phyloP scores from a whole-genome alignment of 2,113 vertebrate genomes.

The Boulengerochromis microlepis region DNA sequence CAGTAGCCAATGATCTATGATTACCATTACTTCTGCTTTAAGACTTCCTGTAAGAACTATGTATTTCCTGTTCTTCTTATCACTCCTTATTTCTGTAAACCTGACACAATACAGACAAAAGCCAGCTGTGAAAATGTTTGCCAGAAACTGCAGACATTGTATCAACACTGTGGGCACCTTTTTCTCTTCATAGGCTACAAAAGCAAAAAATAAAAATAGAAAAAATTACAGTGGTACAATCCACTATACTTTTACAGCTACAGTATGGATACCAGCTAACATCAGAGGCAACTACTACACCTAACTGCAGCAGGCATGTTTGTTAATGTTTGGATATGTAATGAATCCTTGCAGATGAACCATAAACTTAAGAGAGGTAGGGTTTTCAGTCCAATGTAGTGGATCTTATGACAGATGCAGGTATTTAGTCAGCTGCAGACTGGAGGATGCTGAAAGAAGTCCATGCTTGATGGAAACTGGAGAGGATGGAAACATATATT shows the following conservation, averaged over 20 bases:
- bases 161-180: neutral
- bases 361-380: constrained; percentile 51
- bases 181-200: constrained; percentile 20
- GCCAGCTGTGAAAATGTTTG: neutral
- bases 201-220: neutral
- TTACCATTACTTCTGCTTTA: neutral
- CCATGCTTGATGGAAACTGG: constrained; percentile 13
- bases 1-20: neutral
- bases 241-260: constrained; percentile 39
- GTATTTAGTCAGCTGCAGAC: constrained; percentile 2
- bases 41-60: neutral
- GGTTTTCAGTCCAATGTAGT: constrained; percentile 26
- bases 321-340: constrained; percentile 17
- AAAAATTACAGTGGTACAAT: constrained; percentile 23
- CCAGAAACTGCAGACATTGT: constrained; percentile 6
- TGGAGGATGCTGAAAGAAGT: neutral
- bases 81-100: neutral
- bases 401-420: neutral
- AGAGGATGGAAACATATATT: constrained; percentile 11
- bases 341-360: constrained; percentile 24
- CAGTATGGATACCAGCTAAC: constrained; percentile 30
- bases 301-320: constrained; percentile 15
- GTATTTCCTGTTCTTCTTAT: neutral
- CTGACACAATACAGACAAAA: neutral
- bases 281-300: constrained; percentile 38